Evolutionary conservation across 2,113 vertebrate species (phyloP).

Genomic region (Noturus placidus): DNA sequence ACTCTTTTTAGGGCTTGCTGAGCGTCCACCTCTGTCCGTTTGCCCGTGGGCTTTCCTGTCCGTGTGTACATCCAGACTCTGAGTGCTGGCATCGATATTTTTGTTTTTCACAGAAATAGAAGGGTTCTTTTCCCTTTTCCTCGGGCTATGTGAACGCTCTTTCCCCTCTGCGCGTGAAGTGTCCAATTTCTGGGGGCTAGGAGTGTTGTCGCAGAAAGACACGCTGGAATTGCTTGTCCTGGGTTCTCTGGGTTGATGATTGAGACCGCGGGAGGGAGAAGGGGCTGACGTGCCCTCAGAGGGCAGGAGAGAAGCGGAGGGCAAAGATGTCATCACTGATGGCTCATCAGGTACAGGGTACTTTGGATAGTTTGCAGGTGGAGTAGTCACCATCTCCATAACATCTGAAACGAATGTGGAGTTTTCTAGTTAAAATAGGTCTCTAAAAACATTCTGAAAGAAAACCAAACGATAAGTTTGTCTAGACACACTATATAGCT

Average conservation of each 20-base stretch:
- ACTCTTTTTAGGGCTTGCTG: constrained; percentile 76
- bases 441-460: background rate
- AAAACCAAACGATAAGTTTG: background rate
- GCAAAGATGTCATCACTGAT: constrained; percentile 75
- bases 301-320: constrained; percentile 72
- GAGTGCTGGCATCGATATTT: constrained; percentile 56
- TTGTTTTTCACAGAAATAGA: constrained; percentile 43
- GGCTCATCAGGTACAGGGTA: constrained; percentile 76
- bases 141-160: constrained; percentile 63
- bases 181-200: constrained; percentile 68
- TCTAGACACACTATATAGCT: too few species aligned
- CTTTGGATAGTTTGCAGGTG: constrained; percentile 78
- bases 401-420: constrained; percentile 71
- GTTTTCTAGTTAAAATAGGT: constrained; percentile 33
- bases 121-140: constrained; percentile 62
- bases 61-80: constrained; percentile 57
- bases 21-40: constrained; percentile 46
- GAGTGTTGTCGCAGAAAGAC: constrained; percentile 61
- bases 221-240: constrained; percentile 42
- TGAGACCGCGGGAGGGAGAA: background rate
- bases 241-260: constrained; percentile 27
- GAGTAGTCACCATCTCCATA: constrained; percentile 78
- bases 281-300: constrained; percentile 64
- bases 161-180: constrained; percentile 53
- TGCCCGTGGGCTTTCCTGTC: constrained; percentile 56